Conservation (phyloP, 2,888 invertebrate genomes). For the Plusia festucae region DNA sequence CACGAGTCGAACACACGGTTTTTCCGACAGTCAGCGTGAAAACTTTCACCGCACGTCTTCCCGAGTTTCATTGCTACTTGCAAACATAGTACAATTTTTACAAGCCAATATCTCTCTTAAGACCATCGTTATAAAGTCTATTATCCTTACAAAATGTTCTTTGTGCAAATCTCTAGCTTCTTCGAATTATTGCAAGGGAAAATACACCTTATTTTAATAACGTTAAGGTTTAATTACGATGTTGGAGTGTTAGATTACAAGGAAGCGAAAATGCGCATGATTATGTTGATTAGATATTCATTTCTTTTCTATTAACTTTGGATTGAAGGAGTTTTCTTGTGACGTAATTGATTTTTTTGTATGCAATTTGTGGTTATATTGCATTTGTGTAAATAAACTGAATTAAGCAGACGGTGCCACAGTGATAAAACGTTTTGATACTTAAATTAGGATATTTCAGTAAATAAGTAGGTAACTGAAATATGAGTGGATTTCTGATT, state of each 20-base stretch:
- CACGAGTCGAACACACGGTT: constrained; percentile 60
- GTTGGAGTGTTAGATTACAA: constrained; percentile 27
- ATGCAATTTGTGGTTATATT: constrained; percentile 20
- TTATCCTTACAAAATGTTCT: constrained; percentile 1
- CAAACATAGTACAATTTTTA: constrained; percentile 14
- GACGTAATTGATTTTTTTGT: constrained; percentile 22
- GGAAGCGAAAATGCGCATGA: constrained; percentile 40
- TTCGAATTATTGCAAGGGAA: constrained; percentile 30
- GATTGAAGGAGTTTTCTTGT: constrained; percentile 18
- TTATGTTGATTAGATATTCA: constrained; percentile 48
- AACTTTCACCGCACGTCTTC: constrained; percentile 70
- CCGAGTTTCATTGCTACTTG: constrained; percentile 58
- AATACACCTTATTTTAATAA: constrained; percentile 24
- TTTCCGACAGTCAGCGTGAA: constrained; percentile 66
- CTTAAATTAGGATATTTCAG: too few species aligned
- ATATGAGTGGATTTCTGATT: too few species aligned
- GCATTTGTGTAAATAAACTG: neutral
- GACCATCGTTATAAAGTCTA: constrained; percentile 9
- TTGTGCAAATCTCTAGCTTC: constrained; percentile 29
- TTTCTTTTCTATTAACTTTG: constrained; percentile 45
- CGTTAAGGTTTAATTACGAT: constrained; percentile 10
- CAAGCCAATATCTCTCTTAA: constrained; percentile 42
- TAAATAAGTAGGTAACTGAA: too few species aligned
- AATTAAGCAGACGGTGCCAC: neutral
- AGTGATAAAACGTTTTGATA: too few species aligned